Evolutionary conservation across 2,797 vertebrate genomes (phyloP), one percentile per base, ranked within the genome.

Genomic region (Trichosurus vulpecula): DNA sequence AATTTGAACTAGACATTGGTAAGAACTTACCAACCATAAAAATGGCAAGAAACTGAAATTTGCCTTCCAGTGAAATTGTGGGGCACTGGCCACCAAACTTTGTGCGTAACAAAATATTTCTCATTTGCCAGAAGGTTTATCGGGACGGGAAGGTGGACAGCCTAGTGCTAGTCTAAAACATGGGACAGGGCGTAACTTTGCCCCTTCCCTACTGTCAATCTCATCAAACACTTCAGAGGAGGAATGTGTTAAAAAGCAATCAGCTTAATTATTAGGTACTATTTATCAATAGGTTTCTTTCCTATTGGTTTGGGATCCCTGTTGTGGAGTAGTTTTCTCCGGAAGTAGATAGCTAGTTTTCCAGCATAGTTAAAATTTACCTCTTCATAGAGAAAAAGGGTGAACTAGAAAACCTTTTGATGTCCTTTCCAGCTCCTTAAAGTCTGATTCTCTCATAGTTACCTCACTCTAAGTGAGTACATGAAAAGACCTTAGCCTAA

Each of bases 371-470:
- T 95, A 16, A 94, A 96, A 92, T 54, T 1, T 8, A 55, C 27
- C 91, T 90, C 91, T 93, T 87, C 52, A 92, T 93, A 29, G 93
- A 96, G 92, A 53, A 51, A 96, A 14, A 91, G 2, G 91, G 35
- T 1, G 14, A 95, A 95, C 30, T 10, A 54, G 52, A 41, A 51
- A 96, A 29, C 8, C 25, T 56, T 56, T 56, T 56, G 25, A 27
- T 56, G 55, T 56, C 25, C 3, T 19, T 51, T n/a, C 25, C 14
- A 22, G n/a, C 16, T 47, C 81, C 11, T 47, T 47, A n/a, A 87
- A 87, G 47, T 19, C 35, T 87, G 25, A 16, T 47, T 22, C 90
- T 53, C 29, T 90, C 90, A 90, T 9, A 30, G 30, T 35, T n/a
- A n/a, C n/a, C n/a, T n/a, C n/a, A n/a, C n/a, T n/a, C n/a, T n/a